Percentiles rank a stretch among this genome's conserved stretches.
Conservation (phyloP, 2,888 invertebrate species). For the Stenichneumon culpator region DNA sequence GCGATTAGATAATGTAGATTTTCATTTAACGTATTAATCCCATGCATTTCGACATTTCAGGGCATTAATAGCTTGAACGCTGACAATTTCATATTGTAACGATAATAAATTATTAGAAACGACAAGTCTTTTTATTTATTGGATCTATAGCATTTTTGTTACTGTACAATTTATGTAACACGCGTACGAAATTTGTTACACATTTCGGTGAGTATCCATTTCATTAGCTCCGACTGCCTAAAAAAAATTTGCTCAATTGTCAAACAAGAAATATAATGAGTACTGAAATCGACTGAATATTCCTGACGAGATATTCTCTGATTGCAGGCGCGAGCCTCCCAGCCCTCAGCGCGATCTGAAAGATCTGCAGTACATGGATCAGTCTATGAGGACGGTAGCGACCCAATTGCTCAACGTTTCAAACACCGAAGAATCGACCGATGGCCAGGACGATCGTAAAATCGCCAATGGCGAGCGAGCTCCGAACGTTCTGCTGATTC, state of each 20-base stretch:
- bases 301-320: constrained; percentile 52
- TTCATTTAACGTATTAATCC: constrained; percentile 39
- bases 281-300: background rate
- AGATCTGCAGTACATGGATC: constrained; percentile 81
- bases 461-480: constrained; percentile 56
- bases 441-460: constrained; percentile 47
- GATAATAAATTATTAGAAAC: constrained; percentile 76
- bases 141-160: constrained; percentile 24
- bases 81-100: constrained; percentile 71
- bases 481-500: constrained; percentile 60
- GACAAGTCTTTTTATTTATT: constrained; percentile 67
- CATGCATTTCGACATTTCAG: constrained; percentile 70
- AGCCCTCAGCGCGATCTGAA: constrained; percentile 75
- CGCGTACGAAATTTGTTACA: background rate
- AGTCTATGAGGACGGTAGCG: constrained; percentile 82
- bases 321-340: constrained; percentile 67
- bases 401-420: constrained; percentile 82
- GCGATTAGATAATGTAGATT: constrained; percentile 13
- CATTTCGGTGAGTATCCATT: constrained; percentile 44
- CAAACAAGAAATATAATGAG: constrained; percentile 26
- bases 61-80: constrained; percentile 70
- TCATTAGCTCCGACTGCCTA: background rate
- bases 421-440: constrained; percentile 65
- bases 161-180: constrained; percentile 18
- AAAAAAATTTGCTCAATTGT: background rate